Base-by-base conservation (phyloP, 2,888 invertebrate species). In the Eristalis pertinax region DNA sequence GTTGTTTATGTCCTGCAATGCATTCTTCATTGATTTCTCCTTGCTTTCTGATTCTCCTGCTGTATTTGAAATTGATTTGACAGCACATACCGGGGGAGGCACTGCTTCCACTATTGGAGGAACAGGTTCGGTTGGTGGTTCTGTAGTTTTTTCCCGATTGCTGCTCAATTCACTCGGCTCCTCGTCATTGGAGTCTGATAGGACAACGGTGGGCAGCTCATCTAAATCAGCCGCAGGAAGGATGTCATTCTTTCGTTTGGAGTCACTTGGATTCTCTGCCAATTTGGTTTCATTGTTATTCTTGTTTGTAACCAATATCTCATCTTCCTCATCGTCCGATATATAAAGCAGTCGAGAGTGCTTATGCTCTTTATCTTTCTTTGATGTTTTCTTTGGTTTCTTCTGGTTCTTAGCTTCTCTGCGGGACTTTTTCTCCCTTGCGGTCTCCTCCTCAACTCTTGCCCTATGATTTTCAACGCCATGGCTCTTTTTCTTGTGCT, bases 131-230 rank as follows among this genome's bases (percentile, higher is more conserved):
- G 7, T 8, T 2, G 19, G 19, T 8, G 43, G 43, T n/a, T 43
- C 8, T 15, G 24, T 0, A 60, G 38, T 11, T 41, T 60, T 70
- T 24, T 41, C 65, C 43, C 19, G 29, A 13, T 15, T 8, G 10
- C 15, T 3, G 67, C 19, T n/a, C 1, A n/a, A 7, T 8, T n/a
- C 1, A 43, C 26, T 22, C 4, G 19, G 19, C n/a, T 50, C 43
- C n/a, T 78, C 77, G 2, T 81, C 82, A 41, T 86, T 82, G n/a
- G 85, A 86, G 58, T 82, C 78, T 15, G 70, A 62, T n/a, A 82
- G 24, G 13, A 77, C 56, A 3, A 86, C 73, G 4, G 73, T 79
- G 8, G 11, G 43, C 0, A 29, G 10, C 19, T 70, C 43, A 58
- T 11, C 26, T 1, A 24, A 2, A 11, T 29, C 19, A 2, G 2